Percentiles rank a stretch among this genome's conserved stretches.
These are phyloP conservation scores for Caloenas nicobarica DNA, from an alignment of 2,113 vertebrate genomes.

Conservation along the genomic window DNA sequence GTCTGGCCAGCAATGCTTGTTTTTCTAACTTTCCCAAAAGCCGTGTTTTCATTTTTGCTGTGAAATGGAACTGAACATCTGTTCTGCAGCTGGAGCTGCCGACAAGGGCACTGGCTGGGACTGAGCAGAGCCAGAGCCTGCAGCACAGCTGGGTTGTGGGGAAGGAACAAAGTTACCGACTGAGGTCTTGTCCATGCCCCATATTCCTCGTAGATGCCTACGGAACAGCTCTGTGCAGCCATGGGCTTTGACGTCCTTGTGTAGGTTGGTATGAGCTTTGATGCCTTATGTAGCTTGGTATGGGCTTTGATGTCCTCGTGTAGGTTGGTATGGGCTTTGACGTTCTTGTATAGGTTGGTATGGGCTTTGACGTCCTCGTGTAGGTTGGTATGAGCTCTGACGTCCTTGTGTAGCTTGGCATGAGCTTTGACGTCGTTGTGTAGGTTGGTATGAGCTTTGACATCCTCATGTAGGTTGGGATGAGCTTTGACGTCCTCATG, in stretches of 20 bases:
- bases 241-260: neutral
- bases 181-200: neutral
- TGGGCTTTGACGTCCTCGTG: neutral
- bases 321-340: rapidly evolving
- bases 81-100: neutral
- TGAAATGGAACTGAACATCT: neutral
- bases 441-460: too few species aligned
- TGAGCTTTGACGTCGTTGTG: too few species aligned
- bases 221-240: neutral
- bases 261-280: rapidly evolving
- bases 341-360: rapidly evolving
- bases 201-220: neutral
- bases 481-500: too few species aligned
- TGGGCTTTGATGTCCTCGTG: neutral
- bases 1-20: neutral
- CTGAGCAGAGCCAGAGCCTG: neutral
- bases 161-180: neutral
- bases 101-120: rapidly evolving
- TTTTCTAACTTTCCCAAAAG: neutral
- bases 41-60: neutral
- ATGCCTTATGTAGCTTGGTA: rapidly evolving
- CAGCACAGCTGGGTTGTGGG: rapidly evolving
- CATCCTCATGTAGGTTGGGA: too few species aligned
- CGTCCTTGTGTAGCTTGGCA: neutral
- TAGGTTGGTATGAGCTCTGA: rapidly evolving